Evolutionary conservation across 2,888 invertebrate genomes (phyloP), one percentile per base, ranked within the genome.

Genomic region (Platycnemis pennipes): DNA sequence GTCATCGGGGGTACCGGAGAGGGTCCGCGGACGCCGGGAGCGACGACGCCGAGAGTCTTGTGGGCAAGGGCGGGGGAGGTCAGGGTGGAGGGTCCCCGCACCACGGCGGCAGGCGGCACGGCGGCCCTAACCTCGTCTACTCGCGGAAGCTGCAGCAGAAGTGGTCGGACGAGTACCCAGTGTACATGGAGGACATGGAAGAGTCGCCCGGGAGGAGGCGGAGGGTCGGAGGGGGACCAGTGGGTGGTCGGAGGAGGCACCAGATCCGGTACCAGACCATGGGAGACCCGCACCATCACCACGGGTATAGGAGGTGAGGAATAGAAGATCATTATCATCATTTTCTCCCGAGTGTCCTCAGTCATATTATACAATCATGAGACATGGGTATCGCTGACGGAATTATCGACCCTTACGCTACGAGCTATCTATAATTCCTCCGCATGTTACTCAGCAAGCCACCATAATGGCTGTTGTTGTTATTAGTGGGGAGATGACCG

Each of bases 171-270:
- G 91, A 91, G 69, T 91, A 63, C 63, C 91, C 91, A 13, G 63
- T 91, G 95, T 97, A 97, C 95, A 96, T 97, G 63, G 97, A 97
- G 96, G 97, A 97, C 95, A 96, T 97, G 95, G 97, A 97, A 95
- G 97, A 97, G 94, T 97, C 94, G 26, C 91, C 91, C 1, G 91
- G 91, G 42, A 37, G 91, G 16, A 42, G 91, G 44, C 37, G 63
- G 91, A 63, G 91, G n/a, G 37, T 56, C 8, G 89, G 56, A 11
- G 56, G 56, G 2, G 89, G 56, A 8, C 49, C 49, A 4, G 46
- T 88, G 8, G 89, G 56, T 5, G 56, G 89, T 2, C 63, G 91
- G 16, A 91, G 69, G n/a, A 89, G 56, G 42, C 63, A 63, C 26
- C 91, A 56, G 7, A 26, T 37, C 44, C 94, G 95, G 22, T 94